These are phyloP conservation scores for Sceloporus tristichus DNA, from an alignment of 2,113 vertebrate genomes.

Conservation along the genomic window DNA sequence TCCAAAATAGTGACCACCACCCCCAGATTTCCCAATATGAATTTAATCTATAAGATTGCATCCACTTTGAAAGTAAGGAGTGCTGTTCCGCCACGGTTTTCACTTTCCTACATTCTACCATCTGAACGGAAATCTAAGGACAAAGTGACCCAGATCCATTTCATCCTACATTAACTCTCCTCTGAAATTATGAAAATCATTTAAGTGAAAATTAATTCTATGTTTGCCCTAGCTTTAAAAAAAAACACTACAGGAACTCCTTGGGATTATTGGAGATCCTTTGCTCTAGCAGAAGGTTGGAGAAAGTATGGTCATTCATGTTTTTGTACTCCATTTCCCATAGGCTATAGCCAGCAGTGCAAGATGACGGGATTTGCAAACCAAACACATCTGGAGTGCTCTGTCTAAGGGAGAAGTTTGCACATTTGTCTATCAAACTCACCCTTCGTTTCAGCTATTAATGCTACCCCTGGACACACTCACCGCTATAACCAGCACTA, in stretches of 20 bases:
- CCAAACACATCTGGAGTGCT: too few relatives aligned
- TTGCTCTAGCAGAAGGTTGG: not conserved
- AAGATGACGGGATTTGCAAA: too few relatives aligned
- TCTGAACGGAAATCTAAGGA: not conserved
- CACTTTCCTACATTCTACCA: not conserved
- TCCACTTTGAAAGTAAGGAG: not conserved
- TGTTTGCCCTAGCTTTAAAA: not conserved
- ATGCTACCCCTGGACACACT: not conserved
- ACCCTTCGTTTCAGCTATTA: not conserved
- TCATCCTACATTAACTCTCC: not conserved
- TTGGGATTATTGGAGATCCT: too few relatives aligned
- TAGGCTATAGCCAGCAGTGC: too few relatives aligned
- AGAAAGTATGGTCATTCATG: not conserved
- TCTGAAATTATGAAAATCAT: not conserved
- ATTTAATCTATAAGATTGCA: too few relatives aligned
- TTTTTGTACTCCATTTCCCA: too few relatives aligned
- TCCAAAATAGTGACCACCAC: too few relatives aligned
- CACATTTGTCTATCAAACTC: not conserved
- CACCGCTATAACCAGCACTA: not conserved
- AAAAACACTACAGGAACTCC: not conserved
- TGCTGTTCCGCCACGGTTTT: not conserved
- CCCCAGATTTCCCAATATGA: too few relatives aligned
- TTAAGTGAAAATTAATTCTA: too few relatives aligned
- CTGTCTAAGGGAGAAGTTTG: too few relatives aligned
- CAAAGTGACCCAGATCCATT: not conserved